A percentile compares a stretch with the other conserved stretches of the same genome.
These are phyloP conservation scores for Siniperca undulata DNA, from an alignment of 2,797 vertebrate genomes.

Conservation along the genomic window DNA sequence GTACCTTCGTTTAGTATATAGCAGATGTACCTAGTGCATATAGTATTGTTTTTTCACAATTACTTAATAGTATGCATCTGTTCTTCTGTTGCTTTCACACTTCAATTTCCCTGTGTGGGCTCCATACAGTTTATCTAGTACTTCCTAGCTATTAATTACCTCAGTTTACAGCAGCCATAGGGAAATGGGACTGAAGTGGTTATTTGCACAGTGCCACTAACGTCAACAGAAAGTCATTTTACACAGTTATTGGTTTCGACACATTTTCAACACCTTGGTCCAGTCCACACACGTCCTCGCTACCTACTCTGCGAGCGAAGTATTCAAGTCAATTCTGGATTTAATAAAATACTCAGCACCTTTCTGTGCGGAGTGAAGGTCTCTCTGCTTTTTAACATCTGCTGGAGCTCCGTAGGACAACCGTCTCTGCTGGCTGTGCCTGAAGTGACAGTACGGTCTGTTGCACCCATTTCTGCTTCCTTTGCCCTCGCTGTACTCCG, in stretches of 20 bases:
- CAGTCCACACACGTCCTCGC: background rate
- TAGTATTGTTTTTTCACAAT: background rate
- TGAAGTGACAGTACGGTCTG: conserved; percentile 97
- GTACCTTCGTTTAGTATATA: background rate
- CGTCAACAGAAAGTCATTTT: background rate
- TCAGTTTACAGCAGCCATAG: background rate
- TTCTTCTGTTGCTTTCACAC: background rate
- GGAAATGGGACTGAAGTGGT: too few relatives aligned
- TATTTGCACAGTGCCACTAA: background rate
- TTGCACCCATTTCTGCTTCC: conserved; percentile 85
- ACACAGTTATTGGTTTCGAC: background rate
- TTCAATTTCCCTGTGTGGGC: background rate
- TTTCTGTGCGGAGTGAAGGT: conserved; percentile 66
- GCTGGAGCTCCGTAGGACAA: conserved; percentile 69
- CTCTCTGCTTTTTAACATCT: conserved; percentile 73
- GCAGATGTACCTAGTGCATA: too few relatives aligned
- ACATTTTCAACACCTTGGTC: background rate
- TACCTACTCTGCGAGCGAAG: background rate
- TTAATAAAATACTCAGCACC: conserved; percentile 69
- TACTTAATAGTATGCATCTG: background rate
- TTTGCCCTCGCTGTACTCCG: conserved; percentile 74
- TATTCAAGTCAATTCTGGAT: background rate
- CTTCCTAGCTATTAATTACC: background rate
- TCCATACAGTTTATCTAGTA: background rate
- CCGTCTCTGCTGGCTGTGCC: conserved; percentile 87